These are phyloP conservation scores for Temnothorax unifasciatus DNA, from an alignment of 2,888 invertebrate species.

Conservation along the genomic window DNA sequence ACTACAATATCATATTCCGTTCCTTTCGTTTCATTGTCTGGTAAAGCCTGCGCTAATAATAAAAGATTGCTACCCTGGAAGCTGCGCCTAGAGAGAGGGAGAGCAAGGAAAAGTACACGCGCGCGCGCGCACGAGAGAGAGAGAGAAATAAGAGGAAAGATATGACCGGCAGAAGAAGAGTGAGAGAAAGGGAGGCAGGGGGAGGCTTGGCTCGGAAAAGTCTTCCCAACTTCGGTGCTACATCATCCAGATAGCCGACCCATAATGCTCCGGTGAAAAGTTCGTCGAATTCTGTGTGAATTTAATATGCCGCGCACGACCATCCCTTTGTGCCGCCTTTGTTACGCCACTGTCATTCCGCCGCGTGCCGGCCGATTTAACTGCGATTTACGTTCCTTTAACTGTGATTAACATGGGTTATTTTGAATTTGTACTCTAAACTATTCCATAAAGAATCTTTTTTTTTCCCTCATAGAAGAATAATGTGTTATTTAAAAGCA, in stretches of 20 bases:
- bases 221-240: slow-evolving; percentile 84
- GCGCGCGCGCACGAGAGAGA: background rate
- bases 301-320: slow-evolving; percentile 85
- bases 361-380: slow-evolving; percentile 38
- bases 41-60: slow-evolving; percentile 86
- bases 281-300: slow-evolving; percentile 83
- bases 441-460: background rate
- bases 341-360: slow-evolving; percentile 47
- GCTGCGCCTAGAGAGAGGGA: slow-evolving; percentile 78
- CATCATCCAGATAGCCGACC: slow-evolving; percentile 83
- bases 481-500: background rate
- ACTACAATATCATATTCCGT: slow-evolving; percentile 86
- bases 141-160: slow-evolving; percentile 36
- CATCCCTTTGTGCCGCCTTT: slow-evolving; percentile 57
- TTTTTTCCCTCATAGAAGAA: background rate
- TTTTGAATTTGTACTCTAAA: background rate
- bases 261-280: slow-evolving; percentile 83
- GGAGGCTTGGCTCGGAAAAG: slow-evolving; percentile 70
- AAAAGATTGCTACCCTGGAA: slow-evolving; percentile 86
- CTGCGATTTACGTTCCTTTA: slow-evolving; percentile 30
- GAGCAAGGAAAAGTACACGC: slow-evolving; percentile 45
- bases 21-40: slow-evolving; percentile 87
- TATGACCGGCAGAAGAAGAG: slow-evolving; percentile 31
- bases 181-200: slow-evolving; percentile 47
- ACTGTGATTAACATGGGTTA: slow-evolving; percentile 40